phyloP scores from a whole-genome alignment of 2,797 vertebrate species.

The Sebastes hubbsi region DNA sequence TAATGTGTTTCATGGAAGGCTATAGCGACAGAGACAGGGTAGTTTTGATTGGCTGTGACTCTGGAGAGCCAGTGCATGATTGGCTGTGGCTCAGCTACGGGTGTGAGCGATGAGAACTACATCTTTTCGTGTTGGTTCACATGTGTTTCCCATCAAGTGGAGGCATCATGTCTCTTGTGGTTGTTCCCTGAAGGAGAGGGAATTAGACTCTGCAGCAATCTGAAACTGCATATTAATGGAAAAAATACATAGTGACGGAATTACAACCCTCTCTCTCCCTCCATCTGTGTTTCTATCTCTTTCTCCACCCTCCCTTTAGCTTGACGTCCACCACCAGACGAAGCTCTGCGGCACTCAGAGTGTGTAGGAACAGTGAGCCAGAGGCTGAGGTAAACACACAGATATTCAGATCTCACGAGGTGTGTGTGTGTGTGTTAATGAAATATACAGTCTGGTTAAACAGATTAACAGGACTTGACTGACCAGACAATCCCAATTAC shows the following conservation, averaged over 20 bases:
- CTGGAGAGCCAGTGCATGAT: conserved; percentile 31
- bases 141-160: conserved; percentile 76
- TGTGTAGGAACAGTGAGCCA: conserved; percentile 84
- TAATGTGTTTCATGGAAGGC: conserved; percentile 8
- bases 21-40: conserved; percentile 29
- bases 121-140: conserved; percentile 48
- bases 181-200: conserved; percentile 34
- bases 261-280: conserved; percentile 7
- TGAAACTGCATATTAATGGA: conserved; percentile 55
- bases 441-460: conserved; percentile 11
- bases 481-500: not conserved
- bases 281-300: conserved; percentile 25
- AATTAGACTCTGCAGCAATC: conserved; percentile 38
- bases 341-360: conserved; percentile 91
- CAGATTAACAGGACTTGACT: not conserved
- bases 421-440: conserved; percentile 7
- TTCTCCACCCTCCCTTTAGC: conserved; percentile 71
- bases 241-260: conserved; percentile 39
- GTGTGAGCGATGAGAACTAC: conserved; percentile 25
- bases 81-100: conserved; percentile 38
- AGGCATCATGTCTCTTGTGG: conserved; percentile 71
- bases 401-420: conserved; percentile 6
- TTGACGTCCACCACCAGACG: conserved; percentile 94
- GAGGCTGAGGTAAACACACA: conserved; percentile 87
- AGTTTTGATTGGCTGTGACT: conserved; percentile 59